Conservation (phyloP, 1,140 invertebrate species). For the Cotesia chilonis region DNA sequence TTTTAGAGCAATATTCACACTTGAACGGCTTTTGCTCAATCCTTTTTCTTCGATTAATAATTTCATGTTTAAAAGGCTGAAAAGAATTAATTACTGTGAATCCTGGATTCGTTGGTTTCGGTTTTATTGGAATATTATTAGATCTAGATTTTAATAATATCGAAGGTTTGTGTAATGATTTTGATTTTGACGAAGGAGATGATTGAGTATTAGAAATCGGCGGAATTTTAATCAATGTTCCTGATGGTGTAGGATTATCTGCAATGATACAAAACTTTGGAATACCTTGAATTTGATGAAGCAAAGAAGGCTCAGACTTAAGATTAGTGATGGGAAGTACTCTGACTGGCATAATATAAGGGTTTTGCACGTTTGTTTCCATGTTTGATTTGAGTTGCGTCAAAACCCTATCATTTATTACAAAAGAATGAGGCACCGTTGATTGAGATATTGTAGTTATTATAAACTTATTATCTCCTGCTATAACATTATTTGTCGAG, state of each 20-base stretch:
- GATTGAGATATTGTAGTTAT: conserved; percentile 40
- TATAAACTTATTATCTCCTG: conserved; percentile 30
- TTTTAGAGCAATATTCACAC: conserved; percentile 57
- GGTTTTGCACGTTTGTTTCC: conserved; percentile 44
- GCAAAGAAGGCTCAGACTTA: conserved; percentile 56
- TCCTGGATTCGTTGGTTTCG: too few relatives aligned
- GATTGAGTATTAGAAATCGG: background rate
- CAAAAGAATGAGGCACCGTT: conserved; percentile 38
- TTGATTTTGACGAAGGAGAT: background rate
- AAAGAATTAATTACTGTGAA: too few relatives aligned
- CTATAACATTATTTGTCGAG: background rate
- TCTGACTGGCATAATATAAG: conserved; percentile 52
- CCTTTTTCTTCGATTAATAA: conserved; percentile 41
- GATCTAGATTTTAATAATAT: background rate
- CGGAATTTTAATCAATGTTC: conserved; percentile 14
- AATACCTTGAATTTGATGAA: conserved; percentile 57
- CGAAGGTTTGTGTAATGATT: background rate
- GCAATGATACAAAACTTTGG: conserved; percentile 61
- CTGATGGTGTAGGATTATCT: conserved; percentile 39
- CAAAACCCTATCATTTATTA: conserved; percentile 49
- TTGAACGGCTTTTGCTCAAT: conserved; percentile 48
- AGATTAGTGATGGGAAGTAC: conserved; percentile 59
- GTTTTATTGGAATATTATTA: too few relatives aligned
- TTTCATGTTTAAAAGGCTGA: background rate
- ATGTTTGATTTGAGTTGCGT: conserved; percentile 41